A percentile compares a stretch with the other conserved stretches of the same genome.
These are phyloP conservation scores for Noctilio leporinus DNA, from an alignment of 2,113 vertebrate species.

Conservation along the genomic window DNA sequence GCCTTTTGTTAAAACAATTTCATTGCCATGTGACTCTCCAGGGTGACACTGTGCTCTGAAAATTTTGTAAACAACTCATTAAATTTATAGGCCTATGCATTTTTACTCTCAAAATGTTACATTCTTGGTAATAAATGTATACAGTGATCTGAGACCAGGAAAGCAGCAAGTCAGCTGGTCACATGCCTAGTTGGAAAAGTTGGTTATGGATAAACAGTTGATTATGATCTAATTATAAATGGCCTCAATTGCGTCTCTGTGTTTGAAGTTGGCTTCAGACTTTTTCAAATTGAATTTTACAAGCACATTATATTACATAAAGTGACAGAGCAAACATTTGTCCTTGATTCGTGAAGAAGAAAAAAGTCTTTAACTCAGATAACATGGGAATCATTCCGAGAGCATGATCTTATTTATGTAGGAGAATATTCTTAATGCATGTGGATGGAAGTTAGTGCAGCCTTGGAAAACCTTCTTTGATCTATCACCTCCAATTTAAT, in stretches of 20 bases:
- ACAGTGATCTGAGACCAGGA: background rate
- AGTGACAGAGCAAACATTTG: background rate
- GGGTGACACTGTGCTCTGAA: background rate
- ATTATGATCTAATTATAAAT: background rate
- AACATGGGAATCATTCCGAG: background rate
- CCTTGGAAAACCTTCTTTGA: background rate
- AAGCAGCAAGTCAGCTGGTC: background rate
- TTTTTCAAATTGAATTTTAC: slow-evolving; percentile 20
- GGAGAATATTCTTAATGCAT: background rate
- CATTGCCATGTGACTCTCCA: background rate
- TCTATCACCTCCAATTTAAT: background rate
- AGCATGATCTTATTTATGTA: background rate
- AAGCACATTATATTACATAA: background rate
- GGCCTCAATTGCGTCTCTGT: background rate
- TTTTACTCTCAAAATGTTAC: background rate
- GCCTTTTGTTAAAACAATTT: background rate
- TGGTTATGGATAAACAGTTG: background rate
- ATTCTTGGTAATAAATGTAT: background rate
- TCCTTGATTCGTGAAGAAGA: background rate
- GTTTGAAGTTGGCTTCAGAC: background rate
- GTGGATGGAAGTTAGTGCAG: background rate
- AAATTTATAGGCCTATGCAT: background rate
- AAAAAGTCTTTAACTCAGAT: background rate
- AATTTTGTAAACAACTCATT: background rate
- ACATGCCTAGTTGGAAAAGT: background rate